phyloP scores from a whole-genome alignment of 2,888 invertebrate genomes.

The Osedax fenrisi region DNA sequence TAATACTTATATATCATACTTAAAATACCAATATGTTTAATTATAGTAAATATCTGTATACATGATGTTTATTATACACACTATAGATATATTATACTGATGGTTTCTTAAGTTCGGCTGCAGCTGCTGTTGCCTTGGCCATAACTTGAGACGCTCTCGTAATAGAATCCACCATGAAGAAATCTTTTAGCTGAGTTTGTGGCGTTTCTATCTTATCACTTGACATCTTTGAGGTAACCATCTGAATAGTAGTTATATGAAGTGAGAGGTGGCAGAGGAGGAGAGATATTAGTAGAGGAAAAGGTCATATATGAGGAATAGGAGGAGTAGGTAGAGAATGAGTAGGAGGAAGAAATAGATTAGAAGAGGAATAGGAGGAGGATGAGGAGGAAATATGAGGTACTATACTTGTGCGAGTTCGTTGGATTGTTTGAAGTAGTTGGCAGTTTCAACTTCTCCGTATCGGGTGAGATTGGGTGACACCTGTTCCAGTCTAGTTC shows the following conservation, averaged over 20 bases:
- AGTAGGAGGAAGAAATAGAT: not conserved
- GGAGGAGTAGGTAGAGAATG: not conserved
- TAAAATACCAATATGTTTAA: too few species aligned
- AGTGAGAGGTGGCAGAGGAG: too few species aligned
- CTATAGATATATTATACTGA: too few species aligned
- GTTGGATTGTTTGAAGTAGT: constrained; percentile 69
- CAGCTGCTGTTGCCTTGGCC: constrained; percentile 89
- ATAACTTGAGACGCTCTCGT: constrained; percentile 92
- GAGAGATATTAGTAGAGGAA: too few species aligned
- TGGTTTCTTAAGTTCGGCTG: too few species aligned
- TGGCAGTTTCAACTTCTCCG: constrained; percentile 70
- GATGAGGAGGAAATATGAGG: not conserved
- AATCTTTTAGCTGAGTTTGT: constrained; percentile 62
- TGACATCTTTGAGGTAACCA: constrained; percentile 45
- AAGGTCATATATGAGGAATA: not conserved
- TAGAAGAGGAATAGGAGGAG: not conserved
- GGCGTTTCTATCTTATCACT: constrained; percentile 52
- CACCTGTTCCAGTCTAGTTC: constrained; percentile 68
- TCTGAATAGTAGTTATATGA: constrained; percentile 50
- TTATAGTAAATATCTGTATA: too few species aligned
- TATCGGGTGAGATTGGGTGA: constrained; percentile 78
- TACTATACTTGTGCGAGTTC: constrained; percentile 56
- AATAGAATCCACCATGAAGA: constrained; percentile 83
- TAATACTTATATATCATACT: too few species aligned
- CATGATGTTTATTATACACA: too few species aligned